Evolutionary conservation across 37 sponge, comb jelly and placozoan species (phyloP), one percentile per base, ranked within the genome.

Genomic region (Trichoplax adhaerens): DNA sequence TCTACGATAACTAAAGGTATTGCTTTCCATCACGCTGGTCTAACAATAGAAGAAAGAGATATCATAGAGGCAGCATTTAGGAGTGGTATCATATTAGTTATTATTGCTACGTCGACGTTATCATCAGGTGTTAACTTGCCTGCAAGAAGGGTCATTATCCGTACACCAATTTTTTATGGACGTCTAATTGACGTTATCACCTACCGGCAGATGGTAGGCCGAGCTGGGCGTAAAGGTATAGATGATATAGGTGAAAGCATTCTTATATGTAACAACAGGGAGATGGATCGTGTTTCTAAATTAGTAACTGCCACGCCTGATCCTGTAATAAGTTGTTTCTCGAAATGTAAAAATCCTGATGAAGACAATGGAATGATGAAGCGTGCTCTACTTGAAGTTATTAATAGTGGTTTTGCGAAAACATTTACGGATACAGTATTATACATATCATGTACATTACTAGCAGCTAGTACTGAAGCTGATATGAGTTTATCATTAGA

Each of bases 21-120:
- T 1, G 99, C 85, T 1, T 98, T 93, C 78, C 99, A 98, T 57
- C 99, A 98, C 76, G 99, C 99, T 6, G 99, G 99, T 7, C 86
- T 98, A 56, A 98, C 99, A 1, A 64, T 86, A 55, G 90, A 98
- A n/a, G 99, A 98, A 79, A 79, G 99, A 75, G 93, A 86, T 69
- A 83, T 98, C 57, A 62, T 98, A 4, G 99, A 98, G 70, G 81
- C 77, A 46, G 99, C 83, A 0, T 98, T 89, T 68, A 78, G 99
- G 52, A 68, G 75, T 50, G 68, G 75, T 0, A 74, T 64, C 47
- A 65, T 98, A 55, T 72, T 78, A 71, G 74, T 98, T 8, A 82
- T 98, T 10, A 73, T 86, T 6, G 90, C 93, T 57, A 98, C 99
- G 12, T 88, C 93, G 2, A 98, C 99, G n/a, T 86, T 98, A 1